Conservation (phyloP, 2,888 invertebrate genomes). For the Pheosia tremula region DNA sequence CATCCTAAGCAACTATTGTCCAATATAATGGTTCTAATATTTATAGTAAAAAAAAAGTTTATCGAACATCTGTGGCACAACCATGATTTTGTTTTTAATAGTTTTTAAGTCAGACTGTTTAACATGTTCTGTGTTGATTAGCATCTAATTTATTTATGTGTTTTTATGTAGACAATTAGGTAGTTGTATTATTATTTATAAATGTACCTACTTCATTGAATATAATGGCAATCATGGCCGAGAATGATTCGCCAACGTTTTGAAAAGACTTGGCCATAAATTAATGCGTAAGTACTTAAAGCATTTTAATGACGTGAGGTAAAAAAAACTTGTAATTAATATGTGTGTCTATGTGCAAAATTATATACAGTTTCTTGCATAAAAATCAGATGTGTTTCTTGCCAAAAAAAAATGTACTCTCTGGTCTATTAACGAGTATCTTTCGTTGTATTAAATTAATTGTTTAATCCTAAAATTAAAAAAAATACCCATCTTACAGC, state of each 20-base stretch:
- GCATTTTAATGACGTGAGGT: too few species aligned
- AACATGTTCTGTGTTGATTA: constrained; percentile 4
- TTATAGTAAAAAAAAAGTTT: neutral
- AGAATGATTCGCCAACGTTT: too few species aligned
- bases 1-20: too few species aligned
- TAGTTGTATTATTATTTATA: neutral
- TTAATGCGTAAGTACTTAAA: too few species aligned
- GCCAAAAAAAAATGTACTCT: constrained; percentile 3
- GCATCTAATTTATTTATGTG: neutral
- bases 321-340: too few species aligned
- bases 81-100: neutral
- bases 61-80: neutral
- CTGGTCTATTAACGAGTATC: neutral
- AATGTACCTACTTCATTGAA: neutral
- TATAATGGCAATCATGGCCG: too few species aligned
- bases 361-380: neutral
- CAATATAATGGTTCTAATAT: neutral
- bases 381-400: neutral
- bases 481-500: too few species aligned
- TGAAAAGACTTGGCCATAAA: too few species aligned
- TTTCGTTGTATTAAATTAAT: neutral
- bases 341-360: too few species aligned
- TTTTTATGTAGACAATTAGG: neutral
- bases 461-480: too few species aligned
- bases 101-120: constrained; percentile 5